Evolutionary conservation across 2,113 vertebrate species (phyloP).

Genomic region (Bambusicola thoracicus): DNA sequence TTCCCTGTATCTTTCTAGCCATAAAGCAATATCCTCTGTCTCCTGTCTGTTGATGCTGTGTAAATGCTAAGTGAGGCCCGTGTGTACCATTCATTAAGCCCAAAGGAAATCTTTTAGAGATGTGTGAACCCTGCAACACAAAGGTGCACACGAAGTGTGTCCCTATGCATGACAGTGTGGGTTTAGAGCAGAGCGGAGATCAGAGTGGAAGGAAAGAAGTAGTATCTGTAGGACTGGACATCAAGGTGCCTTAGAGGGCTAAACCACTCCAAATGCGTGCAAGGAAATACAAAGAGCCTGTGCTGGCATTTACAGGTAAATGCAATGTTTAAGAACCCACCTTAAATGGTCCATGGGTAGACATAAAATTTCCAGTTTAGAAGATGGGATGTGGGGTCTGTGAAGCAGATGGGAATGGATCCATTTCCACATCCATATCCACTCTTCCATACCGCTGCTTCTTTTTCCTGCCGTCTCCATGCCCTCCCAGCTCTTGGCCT

Average conservation of each 20-base stretch:
- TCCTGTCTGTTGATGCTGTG: slow-evolving; percentile 1
- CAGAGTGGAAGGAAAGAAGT: neutral
- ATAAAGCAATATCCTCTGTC: slow-evolving; percentile 16
- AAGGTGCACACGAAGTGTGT: neutral
- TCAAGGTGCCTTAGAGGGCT: neutral
- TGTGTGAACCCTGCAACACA: rapidly evolving
- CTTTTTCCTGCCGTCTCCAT: neutral
- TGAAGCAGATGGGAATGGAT: neutral
- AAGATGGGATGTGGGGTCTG: neutral
- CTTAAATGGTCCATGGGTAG: neutral
- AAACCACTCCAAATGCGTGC: neutral
- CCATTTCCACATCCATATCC: neutral
- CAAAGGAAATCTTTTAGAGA: neutral
- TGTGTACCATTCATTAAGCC: slow-evolving; percentile 16
- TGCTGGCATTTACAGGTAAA: neutral
- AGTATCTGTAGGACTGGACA: neutral
- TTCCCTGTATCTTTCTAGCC: neutral
- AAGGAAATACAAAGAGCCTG: neutral
- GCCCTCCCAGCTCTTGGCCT: neutral
- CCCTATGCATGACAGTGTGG: neutral
- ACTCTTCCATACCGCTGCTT: neutral
- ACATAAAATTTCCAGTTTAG: no score
- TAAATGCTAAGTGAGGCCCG: slow-evolving; percentile 23
- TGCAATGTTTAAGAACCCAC: neutral
- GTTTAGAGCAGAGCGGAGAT: neutral